Conservation (phyloP, 2,797 vertebrate genomes). For the Muraenolepis orangiensis region DNA sequence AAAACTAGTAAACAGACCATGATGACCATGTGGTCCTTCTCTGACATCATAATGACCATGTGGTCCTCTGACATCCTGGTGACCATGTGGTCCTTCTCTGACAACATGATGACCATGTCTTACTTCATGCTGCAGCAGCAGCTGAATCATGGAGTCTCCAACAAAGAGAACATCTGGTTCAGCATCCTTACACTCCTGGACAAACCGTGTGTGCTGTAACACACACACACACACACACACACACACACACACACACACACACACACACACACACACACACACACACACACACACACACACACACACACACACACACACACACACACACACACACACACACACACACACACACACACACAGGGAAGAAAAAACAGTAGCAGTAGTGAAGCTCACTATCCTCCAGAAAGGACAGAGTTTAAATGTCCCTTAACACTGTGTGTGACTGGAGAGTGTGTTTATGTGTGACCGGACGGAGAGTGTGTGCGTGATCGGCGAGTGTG, state of each 20-base stretch:
- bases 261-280: conserved; percentile 4
- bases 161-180: conserved; percentile 96
- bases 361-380: too few relatives aligned
- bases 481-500: not conserved
- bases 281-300: not conserved
- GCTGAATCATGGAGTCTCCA: conserved; percentile 95
- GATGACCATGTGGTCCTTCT: too few relatives aligned
- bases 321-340: conserved; percentile 4
- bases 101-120: too few relatives aligned
- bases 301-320: not conserved
- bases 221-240: conserved; percentile 1
- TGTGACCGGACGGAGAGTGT: too few relatives aligned
- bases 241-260: conserved; percentile 1
- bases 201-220: conserved; percentile 87
- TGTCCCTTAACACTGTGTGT: too few relatives aligned
- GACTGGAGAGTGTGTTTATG: not conserved
- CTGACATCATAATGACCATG: too few relatives aligned
- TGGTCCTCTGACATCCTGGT: too few relatives aligned
- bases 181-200: conserved; percentile 94
- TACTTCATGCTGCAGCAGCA: conserved; percentile 95
- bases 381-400: too few relatives aligned
- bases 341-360: not conserved
- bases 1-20: too few relatives aligned
- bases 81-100: too few relatives aligned
- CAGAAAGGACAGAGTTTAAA: too few relatives aligned